Conservation (phyloP, 2,888 invertebrate species). For the Caenorhabditis angaria region DNA sequence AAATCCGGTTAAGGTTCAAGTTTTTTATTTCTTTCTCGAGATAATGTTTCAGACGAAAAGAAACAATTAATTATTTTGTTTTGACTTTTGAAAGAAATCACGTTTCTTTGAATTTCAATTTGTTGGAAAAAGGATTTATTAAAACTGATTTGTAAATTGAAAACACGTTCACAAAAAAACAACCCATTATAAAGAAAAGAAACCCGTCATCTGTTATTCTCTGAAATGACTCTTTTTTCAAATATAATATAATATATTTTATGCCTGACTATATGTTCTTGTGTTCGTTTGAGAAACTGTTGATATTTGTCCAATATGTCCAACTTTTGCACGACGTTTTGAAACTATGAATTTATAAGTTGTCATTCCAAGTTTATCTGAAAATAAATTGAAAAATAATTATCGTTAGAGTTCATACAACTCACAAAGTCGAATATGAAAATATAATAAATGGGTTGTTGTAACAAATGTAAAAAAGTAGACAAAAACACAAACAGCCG, state of each 20-base stretch:
- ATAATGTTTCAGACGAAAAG: neutral
- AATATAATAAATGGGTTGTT: conserved; percentile 56
- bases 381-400: conserved; percentile 10
- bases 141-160: no score
- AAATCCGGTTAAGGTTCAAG: conserved; percentile 4
- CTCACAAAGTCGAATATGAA: conserved; percentile 57
- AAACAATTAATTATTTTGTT: neutral
- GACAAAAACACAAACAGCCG: conserved; percentile 13
- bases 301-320: neutral
- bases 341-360: conserved; percentile 49
- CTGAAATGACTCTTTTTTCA: no score
- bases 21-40: neutral
- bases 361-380: conserved; percentile 44
- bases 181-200: no score
- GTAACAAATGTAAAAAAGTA: conserved; percentile 18
- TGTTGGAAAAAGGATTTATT: no score
- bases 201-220: no score
- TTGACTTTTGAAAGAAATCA: no score
- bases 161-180: no score
- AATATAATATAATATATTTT: neutral
- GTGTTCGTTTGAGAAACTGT: conserved; percentile 1
- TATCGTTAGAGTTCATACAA: neutral
- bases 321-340: conserved; percentile 15
- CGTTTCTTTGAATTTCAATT: no score
- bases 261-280: neutral